Evolutionary conservation across 2,797 vertebrate species (phyloP).

Genomic region (Enteromius thamalakanensis): DNA sequence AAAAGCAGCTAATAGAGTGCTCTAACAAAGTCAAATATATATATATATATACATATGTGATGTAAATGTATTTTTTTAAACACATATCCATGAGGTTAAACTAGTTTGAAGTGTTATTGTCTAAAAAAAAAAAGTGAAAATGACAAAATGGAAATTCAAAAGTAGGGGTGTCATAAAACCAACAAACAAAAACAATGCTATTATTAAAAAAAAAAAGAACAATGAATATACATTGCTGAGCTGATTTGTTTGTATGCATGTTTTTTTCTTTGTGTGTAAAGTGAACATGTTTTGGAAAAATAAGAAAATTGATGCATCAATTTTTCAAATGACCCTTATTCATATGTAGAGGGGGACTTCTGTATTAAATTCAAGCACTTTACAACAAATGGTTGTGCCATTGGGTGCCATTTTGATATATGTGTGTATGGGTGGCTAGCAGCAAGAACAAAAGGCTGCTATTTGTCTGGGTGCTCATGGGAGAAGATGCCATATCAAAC

Average conservation of each 20-base stretch:
- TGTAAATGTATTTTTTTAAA: too few species aligned
- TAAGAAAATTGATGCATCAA: constrained; percentile 67
- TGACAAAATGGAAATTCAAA: neutral
- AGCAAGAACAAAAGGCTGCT: constrained; percentile 78
- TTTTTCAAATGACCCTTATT: constrained; percentile 78
- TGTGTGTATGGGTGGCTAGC: constrained; percentile 70
- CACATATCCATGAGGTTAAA: neutral
- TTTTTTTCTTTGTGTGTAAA: constrained; percentile 26
- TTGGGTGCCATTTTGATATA: constrained; percentile 77
- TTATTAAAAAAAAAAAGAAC: neutral
- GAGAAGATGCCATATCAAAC: constrained; percentile 69
- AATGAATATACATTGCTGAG: constrained; percentile 9
- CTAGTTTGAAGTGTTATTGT: neutral
- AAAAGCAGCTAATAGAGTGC: neutral
- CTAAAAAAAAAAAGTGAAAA: neutral
- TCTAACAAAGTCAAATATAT: neutral
- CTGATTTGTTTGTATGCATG: neutral
- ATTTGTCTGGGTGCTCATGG: constrained; percentile 75
- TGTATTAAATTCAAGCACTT: constrained; percentile 75
- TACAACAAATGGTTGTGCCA: constrained; percentile 78
- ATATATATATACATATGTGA: too few species aligned
- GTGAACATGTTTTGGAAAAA: constrained; percentile 57
- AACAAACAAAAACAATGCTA: neutral
- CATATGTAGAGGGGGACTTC: constrained; percentile 73
- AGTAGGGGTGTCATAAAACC: neutral